Conservation (phyloP, 2,888 invertebrate genomes). For the Spodoptera littoralis region DNA sequence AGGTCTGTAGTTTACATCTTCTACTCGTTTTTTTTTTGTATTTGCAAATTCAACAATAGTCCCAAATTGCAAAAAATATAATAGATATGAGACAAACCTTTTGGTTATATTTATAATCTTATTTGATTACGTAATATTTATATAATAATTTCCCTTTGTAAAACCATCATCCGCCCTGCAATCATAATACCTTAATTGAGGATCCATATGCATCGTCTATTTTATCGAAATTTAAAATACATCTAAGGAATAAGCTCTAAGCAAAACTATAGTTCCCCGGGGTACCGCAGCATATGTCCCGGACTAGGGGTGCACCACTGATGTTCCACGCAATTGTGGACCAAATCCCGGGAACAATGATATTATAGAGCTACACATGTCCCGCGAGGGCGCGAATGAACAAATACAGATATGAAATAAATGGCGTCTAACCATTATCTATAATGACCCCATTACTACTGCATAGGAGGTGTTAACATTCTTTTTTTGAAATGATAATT, state of each 20-base stretch:
- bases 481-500: constrained; percentile 56
- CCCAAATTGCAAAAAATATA: too few relatives aligned
- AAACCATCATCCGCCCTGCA: too few relatives aligned
- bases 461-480: constrained; percentile 68
- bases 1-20: too few relatives aligned
- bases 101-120: too few relatives aligned
- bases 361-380: constrained; percentile 83
- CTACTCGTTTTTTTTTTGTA: too few relatives aligned
- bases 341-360: constrained; percentile 76
- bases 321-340: constrained; percentile 83
- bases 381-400: constrained; percentile 69
- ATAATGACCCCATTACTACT: constrained; percentile 74
- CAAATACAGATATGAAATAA: constrained; percentile 85
- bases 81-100: too few relatives aligned
- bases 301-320: constrained; percentile 67
- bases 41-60: too few relatives aligned
- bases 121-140: too few relatives aligned
- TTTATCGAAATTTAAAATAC: too few relatives aligned
- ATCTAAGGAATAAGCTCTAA: constrained; percentile 9
- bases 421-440: constrained; percentile 75
- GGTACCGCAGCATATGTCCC: constrained; percentile 71
- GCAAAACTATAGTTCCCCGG: constrained; percentile 47
- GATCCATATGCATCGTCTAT: too few relatives aligned
- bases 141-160: too few relatives aligned
- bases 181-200: too few relatives aligned